Evolutionary conservation across 64 coral and sea anemone species (phyloP).

Genomic region (Montipora cactus): DNA sequence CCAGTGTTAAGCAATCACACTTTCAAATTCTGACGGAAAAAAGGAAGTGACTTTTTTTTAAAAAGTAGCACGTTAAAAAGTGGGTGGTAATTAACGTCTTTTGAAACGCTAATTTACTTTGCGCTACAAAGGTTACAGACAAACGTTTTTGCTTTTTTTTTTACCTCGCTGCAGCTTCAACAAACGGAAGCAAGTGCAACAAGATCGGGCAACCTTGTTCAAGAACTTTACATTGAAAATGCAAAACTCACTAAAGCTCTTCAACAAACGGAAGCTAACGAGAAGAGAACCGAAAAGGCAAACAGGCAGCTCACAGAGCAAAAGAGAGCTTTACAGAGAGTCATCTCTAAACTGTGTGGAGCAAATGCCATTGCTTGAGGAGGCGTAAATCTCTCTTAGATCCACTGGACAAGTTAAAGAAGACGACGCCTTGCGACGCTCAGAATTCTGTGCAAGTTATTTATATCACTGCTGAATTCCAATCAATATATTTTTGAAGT

Average conservation of each 20-base stretch:
- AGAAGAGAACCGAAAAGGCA: conserved; percentile 95
- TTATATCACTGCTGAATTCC: neutral
- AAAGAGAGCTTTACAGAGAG: conserved; percentile 94
- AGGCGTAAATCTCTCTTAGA: neutral
- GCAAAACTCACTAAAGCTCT: conserved; percentile 91
- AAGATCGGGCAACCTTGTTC: conserved; percentile 85
- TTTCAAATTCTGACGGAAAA: no score
- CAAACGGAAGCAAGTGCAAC: conserved; percentile 74
- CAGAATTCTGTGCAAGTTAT: neutral
- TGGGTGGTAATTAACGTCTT: no score
- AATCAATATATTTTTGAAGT: neutral
- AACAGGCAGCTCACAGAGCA: conserved; percentile 94
- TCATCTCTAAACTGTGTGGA: conserved; percentile 98
- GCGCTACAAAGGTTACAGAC: neutral
- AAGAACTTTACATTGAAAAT: conserved; percentile 98
- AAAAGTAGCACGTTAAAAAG: no score
- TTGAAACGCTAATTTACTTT: no score
- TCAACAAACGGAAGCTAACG: conserved; percentile 89
- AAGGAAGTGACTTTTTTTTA: no score
- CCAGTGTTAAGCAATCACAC: no score
- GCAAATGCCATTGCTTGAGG: conserved; percentile 94
- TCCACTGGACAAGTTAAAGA: neutral
- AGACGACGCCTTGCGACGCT: neutral
- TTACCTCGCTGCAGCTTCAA: conserved; percentile 68
- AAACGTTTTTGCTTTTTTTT: neutral